Conservation (phyloP, 2,888 invertebrate species). For the Idaea dimidiata region DNA sequence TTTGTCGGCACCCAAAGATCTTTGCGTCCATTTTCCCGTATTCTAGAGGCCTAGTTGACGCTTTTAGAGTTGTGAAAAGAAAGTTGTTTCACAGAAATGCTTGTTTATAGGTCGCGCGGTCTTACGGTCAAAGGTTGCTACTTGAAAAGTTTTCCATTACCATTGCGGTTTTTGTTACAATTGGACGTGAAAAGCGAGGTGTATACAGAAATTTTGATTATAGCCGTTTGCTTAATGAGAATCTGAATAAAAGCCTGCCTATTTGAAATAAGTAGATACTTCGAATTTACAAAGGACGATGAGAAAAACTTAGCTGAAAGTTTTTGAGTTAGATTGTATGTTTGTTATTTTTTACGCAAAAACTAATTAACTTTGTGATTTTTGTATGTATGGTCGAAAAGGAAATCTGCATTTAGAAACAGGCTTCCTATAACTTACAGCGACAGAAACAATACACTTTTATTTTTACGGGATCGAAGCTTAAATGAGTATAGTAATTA, state of each 20-base stretch:
- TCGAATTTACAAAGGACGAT: no score
- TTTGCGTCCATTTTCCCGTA: constrained; percentile 28
- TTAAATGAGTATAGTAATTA: no score
- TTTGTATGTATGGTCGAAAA: no score
- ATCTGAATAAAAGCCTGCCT: neutral
- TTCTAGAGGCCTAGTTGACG: constrained; percentile 23
- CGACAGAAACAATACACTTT: no score
- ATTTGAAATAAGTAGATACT: neutral
- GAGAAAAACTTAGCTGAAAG: no score
- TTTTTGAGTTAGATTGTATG: no score
- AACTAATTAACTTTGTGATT: no score
- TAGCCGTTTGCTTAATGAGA: neutral
- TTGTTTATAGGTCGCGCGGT: constrained; percentile 11
- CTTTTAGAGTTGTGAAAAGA: constrained; percentile 40
- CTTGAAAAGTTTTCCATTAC: neutral
- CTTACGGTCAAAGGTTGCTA: neutral
- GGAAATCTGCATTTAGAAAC: no score
- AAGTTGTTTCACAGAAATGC: constrained; percentile 28
- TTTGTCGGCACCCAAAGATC: neutral
- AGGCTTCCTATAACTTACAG: no score
- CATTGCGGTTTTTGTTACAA: neutral
- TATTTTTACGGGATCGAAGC: no score
- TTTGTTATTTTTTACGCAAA: no score
- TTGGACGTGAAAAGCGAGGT: neutral
- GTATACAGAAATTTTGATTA: constrained; percentile 1